Evolutionary conservation across 2,113 vertebrate genomes (phyloP).

Genomic region (Oriolus oriolus): DNA sequence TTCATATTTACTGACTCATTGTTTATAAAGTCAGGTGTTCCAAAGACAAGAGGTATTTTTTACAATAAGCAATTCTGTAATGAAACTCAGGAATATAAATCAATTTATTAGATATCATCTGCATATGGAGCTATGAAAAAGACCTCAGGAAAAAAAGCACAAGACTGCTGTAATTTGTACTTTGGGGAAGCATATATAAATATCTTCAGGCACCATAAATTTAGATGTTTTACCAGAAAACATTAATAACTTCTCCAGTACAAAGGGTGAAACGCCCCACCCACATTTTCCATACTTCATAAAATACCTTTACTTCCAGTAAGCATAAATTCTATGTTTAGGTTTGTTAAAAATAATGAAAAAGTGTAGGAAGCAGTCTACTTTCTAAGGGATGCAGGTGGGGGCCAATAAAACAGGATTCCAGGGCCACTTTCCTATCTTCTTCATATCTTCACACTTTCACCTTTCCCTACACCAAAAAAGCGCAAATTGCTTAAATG

Average conservation of each 20-base stretch:
- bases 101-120: conserved; percentile 18
- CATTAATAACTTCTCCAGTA: not conserved
- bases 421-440: not conserved
- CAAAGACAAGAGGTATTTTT: not conserved
- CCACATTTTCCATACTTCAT: not conserved
- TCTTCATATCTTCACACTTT: not conserved
- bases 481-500: not conserved
- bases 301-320: not conserved
- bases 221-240: not conserved
- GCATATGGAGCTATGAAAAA: not conserved
- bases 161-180: not conserved
- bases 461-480: not conserved
- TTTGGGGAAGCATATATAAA: not conserved
- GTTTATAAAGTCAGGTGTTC: not conserved
- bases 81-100: conserved; percentile 8
- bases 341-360: not conserved
- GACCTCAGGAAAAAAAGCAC: not conserved
- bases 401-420: not conserved
- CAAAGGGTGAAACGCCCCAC: not conserved
- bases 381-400: not conserved
- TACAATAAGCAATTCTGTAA: not conserved
- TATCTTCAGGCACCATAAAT: not conserved
- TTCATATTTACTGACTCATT: not conserved
- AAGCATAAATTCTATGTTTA: not conserved
- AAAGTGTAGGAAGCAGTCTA: not conserved